Evolutionary conservation across 2,888 invertebrate genomes (phyloP).

Genomic region (Leucania comma): DNA sequence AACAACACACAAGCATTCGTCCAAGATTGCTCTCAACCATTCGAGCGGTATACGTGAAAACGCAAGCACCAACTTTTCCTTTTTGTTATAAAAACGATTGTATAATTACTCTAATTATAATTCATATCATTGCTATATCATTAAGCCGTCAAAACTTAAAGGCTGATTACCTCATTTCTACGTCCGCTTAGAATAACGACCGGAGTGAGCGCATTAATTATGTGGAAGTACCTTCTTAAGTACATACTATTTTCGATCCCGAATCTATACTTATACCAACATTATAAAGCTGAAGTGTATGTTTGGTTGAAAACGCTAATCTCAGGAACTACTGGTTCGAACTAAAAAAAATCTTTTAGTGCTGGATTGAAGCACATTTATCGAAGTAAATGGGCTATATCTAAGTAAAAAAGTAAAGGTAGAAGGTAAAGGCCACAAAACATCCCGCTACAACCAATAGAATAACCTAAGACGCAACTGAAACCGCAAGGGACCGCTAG

Average conservation of each 20-base stretch:
- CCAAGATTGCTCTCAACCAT: slow-evolving; percentile 35
- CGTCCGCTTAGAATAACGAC: slow-evolving; percentile 22
- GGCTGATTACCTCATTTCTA: slow-evolving; percentile 15
- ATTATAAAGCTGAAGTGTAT: no score
- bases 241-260: slow-evolving; percentile 1
- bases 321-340: no score
- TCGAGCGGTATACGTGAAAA: slow-evolving; percentile 33
- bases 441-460: no score
- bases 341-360: no score
- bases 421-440: no score
- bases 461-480: no score
- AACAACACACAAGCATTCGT: slow-evolving; percentile 23
- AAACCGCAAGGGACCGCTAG: no score
- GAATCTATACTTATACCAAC: no score
- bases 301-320: no score
- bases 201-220: slow-evolving; percentile 3
- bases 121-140: slow-evolving; percentile 11
- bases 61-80: slow-evolving; percentile 49
- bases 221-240: not conserved
- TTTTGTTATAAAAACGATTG: slow-evolving; percentile 29
- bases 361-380: no score
- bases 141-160: slow-evolving; percentile 38
- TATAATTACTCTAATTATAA: slow-evolving; percentile 36
- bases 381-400: no score
- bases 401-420: no score